phyloP scores from a whole-genome alignment of 2,888 invertebrate genomes.

The Trichacis sp. region DNA sequence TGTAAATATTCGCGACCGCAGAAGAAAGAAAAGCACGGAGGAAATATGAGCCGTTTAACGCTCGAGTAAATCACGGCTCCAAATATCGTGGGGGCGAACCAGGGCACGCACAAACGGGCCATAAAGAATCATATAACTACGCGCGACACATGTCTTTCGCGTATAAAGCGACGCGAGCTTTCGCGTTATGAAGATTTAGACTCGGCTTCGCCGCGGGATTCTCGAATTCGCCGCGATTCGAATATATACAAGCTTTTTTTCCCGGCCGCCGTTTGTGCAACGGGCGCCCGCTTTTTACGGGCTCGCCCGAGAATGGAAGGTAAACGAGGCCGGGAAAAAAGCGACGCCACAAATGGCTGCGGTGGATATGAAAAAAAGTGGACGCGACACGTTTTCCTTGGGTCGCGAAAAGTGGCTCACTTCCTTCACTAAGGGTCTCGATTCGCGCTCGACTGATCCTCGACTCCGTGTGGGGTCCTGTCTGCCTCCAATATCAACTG shows the following conservation, averaged over 20 bases:
- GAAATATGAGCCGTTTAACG: slow-evolving; percentile 58
- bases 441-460: slow-evolving; percentile 57
- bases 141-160: slow-evolving; percentile 66
- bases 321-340: slow-evolving; percentile 5
- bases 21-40: slow-evolving; percentile 27
- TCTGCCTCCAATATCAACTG: slow-evolving; percentile 48
- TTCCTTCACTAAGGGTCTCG: slow-evolving; percentile 53
- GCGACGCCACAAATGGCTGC: slow-evolving; percentile 32
- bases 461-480: slow-evolving; percentile 61
- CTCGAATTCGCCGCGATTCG: slow-evolving; percentile 34
- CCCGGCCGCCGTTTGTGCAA: slow-evolving; percentile 19
- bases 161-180: slow-evolving; percentile 45
- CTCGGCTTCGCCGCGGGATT: slow-evolving; percentile 47
- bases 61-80: slow-evolving; percentile 64
- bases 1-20: slow-evolving; percentile 26
- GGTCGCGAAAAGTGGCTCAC: slow-evolving; percentile 47
- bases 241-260: slow-evolving; percentile 35
- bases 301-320: too few relatives aligned
- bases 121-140: slow-evolving; percentile 69
- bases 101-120: slow-evolving; percentile 51
- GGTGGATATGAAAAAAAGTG: slow-evolving; percentile 48
- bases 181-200: slow-evolving; percentile 61
- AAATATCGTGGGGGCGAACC: slow-evolving; percentile 60
- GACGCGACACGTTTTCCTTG: slow-evolving; percentile 46
- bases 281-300: slow-evolving; percentile 13